Percentiles rank a stretch among this genome's conserved stretches.
Conservation (phyloP, 2,888 invertebrate genomes). For the Nomada fabriciana region DNA sequence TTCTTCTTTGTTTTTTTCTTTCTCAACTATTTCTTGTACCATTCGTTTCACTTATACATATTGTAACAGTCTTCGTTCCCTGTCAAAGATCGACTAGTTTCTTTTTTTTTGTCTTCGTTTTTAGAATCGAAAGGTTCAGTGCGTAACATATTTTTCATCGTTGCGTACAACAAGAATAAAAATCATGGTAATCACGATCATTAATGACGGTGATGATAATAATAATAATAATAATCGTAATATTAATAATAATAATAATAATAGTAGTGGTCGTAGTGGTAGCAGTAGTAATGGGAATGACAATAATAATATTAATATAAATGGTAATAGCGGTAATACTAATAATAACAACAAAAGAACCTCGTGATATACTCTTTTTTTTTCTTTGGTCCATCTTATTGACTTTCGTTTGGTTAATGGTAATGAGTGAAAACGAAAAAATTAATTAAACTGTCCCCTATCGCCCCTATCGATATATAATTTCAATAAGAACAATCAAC, state of each 20-base stretch:
- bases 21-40: background rate
- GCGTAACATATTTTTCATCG: background rate
- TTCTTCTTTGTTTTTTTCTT: background rate
- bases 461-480: conserved; percentile 8
- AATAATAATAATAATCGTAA: background rate
- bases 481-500: conserved; percentile 32
- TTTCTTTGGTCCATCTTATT: conserved; percentile 20
- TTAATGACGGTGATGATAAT: background rate
- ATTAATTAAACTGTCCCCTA: background rate
- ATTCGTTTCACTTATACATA: background rate
- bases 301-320: background rate
- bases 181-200: background rate
- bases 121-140: conserved; percentile 1
- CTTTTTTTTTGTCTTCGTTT: background rate
- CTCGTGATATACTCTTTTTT: conserved; percentile 2
- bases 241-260: background rate
- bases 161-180: background rate
- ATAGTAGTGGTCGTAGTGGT: background rate
- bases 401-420: background rate
- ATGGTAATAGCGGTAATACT: conserved; percentile 1
- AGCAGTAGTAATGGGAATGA: background rate
- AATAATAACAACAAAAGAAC: conserved; percentile 13
- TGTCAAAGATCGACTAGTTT: background rate
- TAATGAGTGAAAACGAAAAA: background rate
- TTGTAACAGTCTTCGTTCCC: conserved; percentile 31